Evolutionary conservation across 2,888 invertebrate genomes (phyloP).

Genomic region (Polydesmus complanatus): DNA sequence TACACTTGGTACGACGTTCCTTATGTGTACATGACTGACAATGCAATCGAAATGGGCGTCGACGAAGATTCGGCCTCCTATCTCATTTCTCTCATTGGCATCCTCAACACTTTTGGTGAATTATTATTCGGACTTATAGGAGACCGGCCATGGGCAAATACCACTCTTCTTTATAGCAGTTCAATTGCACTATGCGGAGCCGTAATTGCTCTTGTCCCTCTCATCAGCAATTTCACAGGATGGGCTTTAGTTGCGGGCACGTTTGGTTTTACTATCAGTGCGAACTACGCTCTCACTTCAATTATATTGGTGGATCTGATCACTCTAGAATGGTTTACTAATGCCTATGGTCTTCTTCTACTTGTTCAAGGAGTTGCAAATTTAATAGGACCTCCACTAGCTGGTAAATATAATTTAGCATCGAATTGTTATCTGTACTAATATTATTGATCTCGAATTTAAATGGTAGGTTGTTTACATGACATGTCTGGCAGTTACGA

Average conservation of each 20-base stretch:
- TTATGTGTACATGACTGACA: constrained; percentile 82
- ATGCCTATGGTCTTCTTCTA: constrained; percentile 74
- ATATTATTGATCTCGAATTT: background rate
- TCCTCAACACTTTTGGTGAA: constrained; percentile 83
- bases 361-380: constrained; percentile 82
- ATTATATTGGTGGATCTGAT: constrained; percentile 80
- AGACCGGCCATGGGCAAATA: constrained; percentile 68
- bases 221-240: constrained; percentile 40
- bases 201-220: constrained; percentile 48
- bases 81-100: constrained; percentile 71
- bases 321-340: constrained; percentile 77
- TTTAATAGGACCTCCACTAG: constrained; percentile 74
- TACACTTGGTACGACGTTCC: constrained; percentile 86
- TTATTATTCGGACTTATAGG: constrained; percentile 75
- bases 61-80: constrained; percentile 53
- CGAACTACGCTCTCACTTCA: constrained; percentile 80
- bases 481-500: constrained; percentile 63
- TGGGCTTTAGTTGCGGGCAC: constrained; percentile 51
- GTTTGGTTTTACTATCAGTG: constrained; percentile 79
- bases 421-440: background rate
- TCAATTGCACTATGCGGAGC: constrained; percentile 49
- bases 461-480: constrained; percentile 58
- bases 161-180: constrained; percentile 63
- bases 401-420: constrained; percentile 43
- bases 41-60: constrained; percentile 56